Evolutionary conservation across 2,113 vertebrate genomes (phyloP).

Genomic region (Scophthalmus maximus): DNA sequence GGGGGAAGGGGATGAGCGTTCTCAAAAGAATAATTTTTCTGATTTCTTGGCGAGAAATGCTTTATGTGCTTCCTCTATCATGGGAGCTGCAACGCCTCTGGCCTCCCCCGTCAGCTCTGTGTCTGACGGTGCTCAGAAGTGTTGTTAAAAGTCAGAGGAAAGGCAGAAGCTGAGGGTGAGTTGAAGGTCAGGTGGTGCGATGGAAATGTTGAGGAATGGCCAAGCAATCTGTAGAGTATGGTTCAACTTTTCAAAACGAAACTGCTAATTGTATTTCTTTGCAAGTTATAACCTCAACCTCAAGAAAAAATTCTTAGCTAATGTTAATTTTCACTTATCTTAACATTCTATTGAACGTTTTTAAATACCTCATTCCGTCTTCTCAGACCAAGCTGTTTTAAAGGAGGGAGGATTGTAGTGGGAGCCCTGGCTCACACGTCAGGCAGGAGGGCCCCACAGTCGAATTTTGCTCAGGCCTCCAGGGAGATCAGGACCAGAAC

Average conservation of each 20-base stretch:
- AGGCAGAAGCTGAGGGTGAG: constrained; percentile 9
- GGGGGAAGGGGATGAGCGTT: background rate
- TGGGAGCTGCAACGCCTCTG: constrained; percentile 33
- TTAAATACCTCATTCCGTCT: too few species aligned
- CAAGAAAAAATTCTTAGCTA: too few species aligned
- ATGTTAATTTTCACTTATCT: too few species aligned
- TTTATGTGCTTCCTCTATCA: constrained; percentile 52
- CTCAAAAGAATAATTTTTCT: constrained; percentile 32
- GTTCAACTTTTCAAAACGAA: background rate
- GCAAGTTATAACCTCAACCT: too few species aligned
- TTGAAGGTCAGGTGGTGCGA: background rate
- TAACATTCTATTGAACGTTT: too few species aligned
- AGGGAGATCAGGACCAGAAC: too few species aligned
- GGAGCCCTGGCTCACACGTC: too few species aligned
- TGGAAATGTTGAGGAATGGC: background rate
- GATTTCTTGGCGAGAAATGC: constrained; percentile 53
- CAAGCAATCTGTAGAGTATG: background rate
- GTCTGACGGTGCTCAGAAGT: background rate
- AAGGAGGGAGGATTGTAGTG: too few species aligned
- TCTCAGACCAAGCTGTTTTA: too few species aligned
- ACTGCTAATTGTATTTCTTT: too few species aligned
- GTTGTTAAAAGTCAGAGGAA: constrained; percentile 3
- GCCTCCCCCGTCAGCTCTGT: constrained; percentile 1
- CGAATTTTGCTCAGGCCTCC: too few species aligned
- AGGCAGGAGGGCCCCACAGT: too few species aligned